phyloP scores from a whole-genome alignment of 2,113 vertebrate species.

The Cebidichthys violaceus region DNA sequence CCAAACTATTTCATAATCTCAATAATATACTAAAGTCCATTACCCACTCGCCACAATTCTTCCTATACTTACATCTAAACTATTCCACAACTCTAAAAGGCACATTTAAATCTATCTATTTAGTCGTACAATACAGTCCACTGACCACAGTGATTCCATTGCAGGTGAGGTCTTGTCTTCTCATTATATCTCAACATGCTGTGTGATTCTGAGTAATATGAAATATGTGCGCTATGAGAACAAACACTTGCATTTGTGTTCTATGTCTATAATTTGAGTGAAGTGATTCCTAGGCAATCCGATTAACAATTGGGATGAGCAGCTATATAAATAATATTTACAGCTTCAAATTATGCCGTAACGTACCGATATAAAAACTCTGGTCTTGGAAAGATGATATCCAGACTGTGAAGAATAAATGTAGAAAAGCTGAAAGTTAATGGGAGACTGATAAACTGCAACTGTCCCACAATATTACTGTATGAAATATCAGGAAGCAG shows the following conservation, averaged over 20 bases:
- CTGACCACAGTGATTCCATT: background rate
- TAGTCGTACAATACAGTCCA: background rate
- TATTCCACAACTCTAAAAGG: background rate
- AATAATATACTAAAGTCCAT: constrained; percentile 3
- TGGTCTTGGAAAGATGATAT: background rate
- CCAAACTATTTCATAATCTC: too few species aligned
- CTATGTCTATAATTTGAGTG: background rate
- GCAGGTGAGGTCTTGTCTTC: background rate
- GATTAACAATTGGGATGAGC: constrained; percentile 3
- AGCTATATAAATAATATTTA: constrained; percentile 14
- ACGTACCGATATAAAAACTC: constrained; percentile 32
- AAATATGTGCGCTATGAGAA: background rate
- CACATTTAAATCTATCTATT: constrained; percentile 3
- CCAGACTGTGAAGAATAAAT: constrained; percentile 31
- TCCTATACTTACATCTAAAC: background rate
- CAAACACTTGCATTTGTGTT: background rate
- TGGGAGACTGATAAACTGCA: constrained; percentile 44
- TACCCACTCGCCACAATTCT: background rate
- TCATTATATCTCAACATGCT: background rate
- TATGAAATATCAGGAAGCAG: constrained; percentile 58
- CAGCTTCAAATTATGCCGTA: background rate
- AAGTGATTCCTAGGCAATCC: background rate
- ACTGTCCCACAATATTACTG: constrained; percentile 39
- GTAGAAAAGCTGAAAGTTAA: constrained; percentile 49
- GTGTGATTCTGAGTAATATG: background rate